A percentile compares a stretch with the other conserved stretches of the same genome.
phyloP scores from a whole-genome alignment of 2,113 vertebrate genomes.

The Dissostichus mawsoni region DNA sequence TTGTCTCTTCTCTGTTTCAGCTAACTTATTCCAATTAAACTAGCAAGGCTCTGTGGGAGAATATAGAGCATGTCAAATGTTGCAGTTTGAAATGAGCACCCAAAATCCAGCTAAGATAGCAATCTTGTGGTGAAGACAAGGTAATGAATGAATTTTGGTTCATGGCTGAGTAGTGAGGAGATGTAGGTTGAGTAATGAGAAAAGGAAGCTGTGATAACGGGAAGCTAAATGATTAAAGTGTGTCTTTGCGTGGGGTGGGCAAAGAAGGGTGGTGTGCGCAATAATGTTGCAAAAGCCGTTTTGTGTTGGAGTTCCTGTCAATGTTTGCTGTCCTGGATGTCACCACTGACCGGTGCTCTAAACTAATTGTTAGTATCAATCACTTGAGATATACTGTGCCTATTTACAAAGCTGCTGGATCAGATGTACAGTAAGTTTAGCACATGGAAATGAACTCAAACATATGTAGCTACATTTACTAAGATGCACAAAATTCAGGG shows the following conservation, averaged over 20 bases:
- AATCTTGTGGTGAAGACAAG: constrained; percentile 71
- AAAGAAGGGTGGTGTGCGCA: neutral
- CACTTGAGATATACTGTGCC: neutral
- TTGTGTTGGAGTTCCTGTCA: neutral
- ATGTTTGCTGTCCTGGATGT: neutral
- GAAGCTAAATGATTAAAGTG: constrained; percentile 78
- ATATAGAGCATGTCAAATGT: constrained; percentile 53
- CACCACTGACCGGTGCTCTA: neutral
- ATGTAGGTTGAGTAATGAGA: constrained; percentile 77
- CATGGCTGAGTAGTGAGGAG: constrained; percentile 68
- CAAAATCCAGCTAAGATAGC: constrained; percentile 59
- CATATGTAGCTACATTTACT: neutral
- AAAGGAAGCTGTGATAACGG: constrained; percentile 75
- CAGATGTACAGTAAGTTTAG: neutral
- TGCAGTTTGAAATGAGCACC: constrained; percentile 66
- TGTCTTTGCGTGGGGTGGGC: constrained; percentile 43
- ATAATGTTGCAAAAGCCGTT: neutral
- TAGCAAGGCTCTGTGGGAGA: constrained; percentile 41
- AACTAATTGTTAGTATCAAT: constrained; percentile 1
- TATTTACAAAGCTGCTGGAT: neutral
- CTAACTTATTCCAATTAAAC: constrained; percentile 55
- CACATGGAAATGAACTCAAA: neutral
- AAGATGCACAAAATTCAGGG: neutral
- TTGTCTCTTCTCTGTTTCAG: constrained; percentile 46
- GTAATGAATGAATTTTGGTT: constrained; percentile 77